Evolutionary conservation across 2,113 vertebrate genomes (phyloP), one percentile per base, ranked within the genome.

Genomic region (zebrafish (Danio rerio)): DNA sequence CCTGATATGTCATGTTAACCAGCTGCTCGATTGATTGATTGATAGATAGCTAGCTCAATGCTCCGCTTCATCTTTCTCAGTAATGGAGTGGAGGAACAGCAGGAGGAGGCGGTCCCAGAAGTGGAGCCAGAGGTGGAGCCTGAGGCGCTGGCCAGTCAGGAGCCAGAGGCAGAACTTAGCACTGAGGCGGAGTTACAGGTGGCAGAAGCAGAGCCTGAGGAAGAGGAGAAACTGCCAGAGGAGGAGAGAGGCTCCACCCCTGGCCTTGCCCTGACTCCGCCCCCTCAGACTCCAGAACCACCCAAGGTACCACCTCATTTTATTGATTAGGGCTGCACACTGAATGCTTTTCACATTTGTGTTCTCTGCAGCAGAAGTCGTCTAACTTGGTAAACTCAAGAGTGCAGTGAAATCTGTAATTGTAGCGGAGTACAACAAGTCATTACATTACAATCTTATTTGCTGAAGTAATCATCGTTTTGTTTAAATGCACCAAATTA

Each of bases 191-290:
- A 97, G 71, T 53, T 65, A 3, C 85, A 85, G 78, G n/a, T 21
- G 12, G 92, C 94, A 5, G 97, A 97, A 55, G 90, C 90, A 0
- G 96, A 97, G 56, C 92, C 87, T 52, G 87, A 78, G 0, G 95
- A 96, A 11, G 95, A 96, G 3, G 96, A 97, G 20, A 9, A 88
- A 0, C 85, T 82, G 0, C 62, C 82, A 0, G 90, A 92, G 76
- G 90, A 90, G 7, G 96, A 96, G 73, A 96, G 96, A 86, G 95
- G 93, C 70, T 89, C 95, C 20, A 92, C 86, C 45, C 81, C 95
- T 45, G 74, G 15, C 16, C 43, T 66, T 0, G 20, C 63, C 47
- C 81, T 59, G n/a, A 81, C 86, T 20, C 81, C 84, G 7, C 74
- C 77, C 61, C 58, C 82, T 45, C 86, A 76, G 47, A 82, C 71